Conservation (phyloP, 1,140 invertebrate genomes). For the Drosophila ambigua region DNA sequence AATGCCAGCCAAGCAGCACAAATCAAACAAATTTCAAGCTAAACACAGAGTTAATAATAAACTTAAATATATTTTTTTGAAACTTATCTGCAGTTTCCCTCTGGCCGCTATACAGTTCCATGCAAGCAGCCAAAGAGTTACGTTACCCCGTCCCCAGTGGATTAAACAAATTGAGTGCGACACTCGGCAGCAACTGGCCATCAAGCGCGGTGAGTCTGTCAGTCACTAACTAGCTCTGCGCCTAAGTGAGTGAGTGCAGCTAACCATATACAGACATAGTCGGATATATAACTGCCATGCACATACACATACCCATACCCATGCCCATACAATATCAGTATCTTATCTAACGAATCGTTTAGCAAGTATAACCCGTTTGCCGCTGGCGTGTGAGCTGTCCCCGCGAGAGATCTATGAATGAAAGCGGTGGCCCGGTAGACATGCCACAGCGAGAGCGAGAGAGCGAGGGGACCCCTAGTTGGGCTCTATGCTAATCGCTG, state of each 20-base stretch:
- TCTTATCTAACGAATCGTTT: conserved; percentile 81
- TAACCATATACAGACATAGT: conserved; percentile 24
- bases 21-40: too few species aligned
- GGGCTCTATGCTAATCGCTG: conserved; percentile 66
- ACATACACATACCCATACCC: conserved; percentile 18
- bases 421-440: conserved; percentile 43
- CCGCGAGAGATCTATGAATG: conserved; percentile 68
- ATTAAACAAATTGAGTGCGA: conserved; percentile 78
- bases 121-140: conserved; percentile 20
- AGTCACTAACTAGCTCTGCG: conserved; percentile 16
- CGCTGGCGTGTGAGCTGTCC: conserved; percentile 41
- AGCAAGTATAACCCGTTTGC: conserved; percentile 77
- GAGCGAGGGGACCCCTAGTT: conserved; percentile 19
- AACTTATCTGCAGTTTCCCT: too few species aligned
- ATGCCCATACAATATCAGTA: conserved; percentile 3
- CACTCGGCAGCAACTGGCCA: conserved; percentile 68
- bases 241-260: conserved; percentile 24
- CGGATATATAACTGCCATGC: conserved; percentile 8
- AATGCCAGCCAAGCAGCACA: too few species aligned
- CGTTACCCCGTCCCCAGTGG: conserved; percentile 11
- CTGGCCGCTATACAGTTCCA: too few species aligned
- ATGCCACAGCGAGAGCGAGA: conserved; percentile 4
- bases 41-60: too few species aligned
- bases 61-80: too few species aligned
- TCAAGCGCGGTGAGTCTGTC: conserved; percentile 27